These are phyloP conservation scores for Cosmia pyralina DNA, from an alignment of 2,888 invertebrate genomes.

Conservation along the genomic window DNA sequence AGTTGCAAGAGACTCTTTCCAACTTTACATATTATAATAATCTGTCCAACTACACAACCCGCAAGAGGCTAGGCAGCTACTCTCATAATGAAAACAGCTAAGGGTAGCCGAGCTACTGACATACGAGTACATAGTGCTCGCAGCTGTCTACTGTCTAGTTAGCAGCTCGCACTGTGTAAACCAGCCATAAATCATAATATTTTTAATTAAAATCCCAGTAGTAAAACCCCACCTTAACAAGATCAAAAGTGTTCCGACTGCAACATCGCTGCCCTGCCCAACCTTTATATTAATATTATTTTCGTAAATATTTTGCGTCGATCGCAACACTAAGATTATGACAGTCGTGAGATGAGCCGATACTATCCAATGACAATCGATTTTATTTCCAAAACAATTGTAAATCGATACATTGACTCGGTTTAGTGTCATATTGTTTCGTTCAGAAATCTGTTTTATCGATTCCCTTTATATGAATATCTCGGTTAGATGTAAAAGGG, in stretches of 20 bases:
- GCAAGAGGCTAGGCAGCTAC: too few species aligned
- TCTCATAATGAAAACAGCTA: too few species aligned
- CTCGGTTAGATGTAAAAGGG: conserved; percentile 50
- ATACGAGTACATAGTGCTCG: too few species aligned
- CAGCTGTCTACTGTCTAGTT: too few species aligned
- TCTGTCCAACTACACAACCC: too few species aligned
- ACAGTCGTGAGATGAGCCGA: conserved; percentile 78
- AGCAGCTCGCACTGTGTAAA: too few species aligned
- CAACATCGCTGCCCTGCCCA: conserved; percentile 70
- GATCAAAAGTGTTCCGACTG: conserved; percentile 80
- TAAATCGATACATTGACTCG: conserved; percentile 67
- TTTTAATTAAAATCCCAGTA: conserved; percentile 24
- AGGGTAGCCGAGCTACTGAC: too few species aligned
- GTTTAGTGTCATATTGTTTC: conserved; percentile 68
- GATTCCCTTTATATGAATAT: conserved; percentile 59
- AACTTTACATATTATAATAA: too few species aligned
- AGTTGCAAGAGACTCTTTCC: too few species aligned
- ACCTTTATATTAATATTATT: conserved; percentile 72
- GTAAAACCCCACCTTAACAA: conserved; percentile 72
- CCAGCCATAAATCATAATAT: not conserved
- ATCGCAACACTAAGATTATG: conserved; percentile 70
- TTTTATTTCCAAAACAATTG: conserved; percentile 77
- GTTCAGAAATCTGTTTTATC: conserved; percentile 62
- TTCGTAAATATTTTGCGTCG: conserved; percentile 87
- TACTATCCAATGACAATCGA: conserved; percentile 77